phyloP scores from a whole-genome alignment of 2,113 vertebrate genomes.

The Naja naja region DNA sequence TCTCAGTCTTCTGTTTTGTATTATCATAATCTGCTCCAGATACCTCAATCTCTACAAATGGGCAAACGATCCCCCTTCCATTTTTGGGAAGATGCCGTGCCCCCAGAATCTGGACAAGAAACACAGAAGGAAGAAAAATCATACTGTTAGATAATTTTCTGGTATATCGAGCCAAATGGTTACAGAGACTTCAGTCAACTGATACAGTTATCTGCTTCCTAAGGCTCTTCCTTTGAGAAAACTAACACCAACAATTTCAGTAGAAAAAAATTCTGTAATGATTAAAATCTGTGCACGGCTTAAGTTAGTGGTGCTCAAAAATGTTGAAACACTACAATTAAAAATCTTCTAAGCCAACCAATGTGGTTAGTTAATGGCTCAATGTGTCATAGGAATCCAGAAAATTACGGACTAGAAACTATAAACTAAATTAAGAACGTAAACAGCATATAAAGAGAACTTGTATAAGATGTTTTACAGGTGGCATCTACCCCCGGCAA shows the following conservation, averaged over 20 bases:
- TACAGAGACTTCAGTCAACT: background rate
- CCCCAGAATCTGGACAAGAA: constrained; percentile 82
- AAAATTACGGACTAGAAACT: no score
- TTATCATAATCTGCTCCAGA: constrained; percentile 94
- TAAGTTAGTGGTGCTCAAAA: background rate
- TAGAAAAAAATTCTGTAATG: background rate
- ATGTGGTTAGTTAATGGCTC: background rate
- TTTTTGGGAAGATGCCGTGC: constrained; percentile 96
- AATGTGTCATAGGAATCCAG: background rate
- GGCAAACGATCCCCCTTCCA: constrained; percentile 92
- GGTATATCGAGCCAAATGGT: background rate
- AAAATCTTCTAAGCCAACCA: background rate
- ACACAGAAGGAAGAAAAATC: background rate
- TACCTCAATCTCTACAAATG: constrained; percentile 95
- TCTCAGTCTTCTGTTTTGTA: constrained; percentile 91
- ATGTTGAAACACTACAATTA: background rate
- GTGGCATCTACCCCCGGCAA: no score
- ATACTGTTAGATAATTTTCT: background rate
- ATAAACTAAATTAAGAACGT: no score
- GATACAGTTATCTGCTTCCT: background rate
- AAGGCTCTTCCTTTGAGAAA: background rate
- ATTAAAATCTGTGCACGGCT: background rate
- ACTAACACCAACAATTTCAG: background rate
- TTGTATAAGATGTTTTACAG: no score
- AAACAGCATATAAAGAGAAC: no score